phyloP scores from a whole-genome alignment of 2,888 invertebrate species.

The Belgica antarctica region DNA sequence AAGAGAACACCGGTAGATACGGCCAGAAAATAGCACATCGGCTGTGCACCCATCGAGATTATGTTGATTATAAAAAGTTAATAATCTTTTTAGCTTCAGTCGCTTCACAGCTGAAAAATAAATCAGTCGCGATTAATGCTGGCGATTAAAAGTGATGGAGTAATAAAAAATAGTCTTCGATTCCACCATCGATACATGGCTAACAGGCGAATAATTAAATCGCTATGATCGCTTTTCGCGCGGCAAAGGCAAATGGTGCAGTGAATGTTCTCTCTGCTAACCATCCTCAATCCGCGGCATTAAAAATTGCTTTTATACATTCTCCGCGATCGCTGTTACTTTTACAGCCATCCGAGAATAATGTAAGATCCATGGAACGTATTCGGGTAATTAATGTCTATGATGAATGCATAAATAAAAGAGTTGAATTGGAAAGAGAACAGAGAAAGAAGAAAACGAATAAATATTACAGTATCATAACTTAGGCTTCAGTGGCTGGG shows the following conservation, averaged over 20 bases:
- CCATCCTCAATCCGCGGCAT: background rate
- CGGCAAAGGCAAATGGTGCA: background rate
- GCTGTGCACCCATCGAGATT: background rate
- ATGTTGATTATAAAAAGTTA: background rate
- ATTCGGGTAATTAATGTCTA: slow-evolving; percentile 32
- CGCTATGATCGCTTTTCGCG: background rate
- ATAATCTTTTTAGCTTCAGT: background rate
- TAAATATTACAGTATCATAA: background rate
- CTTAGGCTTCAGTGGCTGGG: background rate
- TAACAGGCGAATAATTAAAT: slow-evolving; percentile 17
- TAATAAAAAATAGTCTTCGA: background rate
- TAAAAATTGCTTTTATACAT: slow-evolving; percentile 1
- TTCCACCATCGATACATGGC: background rate
- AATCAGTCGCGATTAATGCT: background rate
- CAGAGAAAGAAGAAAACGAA: slow-evolving; percentile 10
- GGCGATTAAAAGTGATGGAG: background rate
- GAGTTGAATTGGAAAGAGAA: background rate
- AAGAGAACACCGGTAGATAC: background rate
- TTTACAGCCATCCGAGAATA: too few species aligned
- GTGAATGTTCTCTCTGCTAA: background rate
- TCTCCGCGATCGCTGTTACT: background rate
- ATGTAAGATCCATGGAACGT: too few species aligned
- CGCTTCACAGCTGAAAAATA: background rate
- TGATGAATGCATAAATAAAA: slow-evolving; percentile 30
- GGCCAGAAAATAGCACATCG: background rate